phyloP scores from a whole-genome alignment of 2,113 vertebrate species.

The Aptenodytes patagonicus region DNA sequence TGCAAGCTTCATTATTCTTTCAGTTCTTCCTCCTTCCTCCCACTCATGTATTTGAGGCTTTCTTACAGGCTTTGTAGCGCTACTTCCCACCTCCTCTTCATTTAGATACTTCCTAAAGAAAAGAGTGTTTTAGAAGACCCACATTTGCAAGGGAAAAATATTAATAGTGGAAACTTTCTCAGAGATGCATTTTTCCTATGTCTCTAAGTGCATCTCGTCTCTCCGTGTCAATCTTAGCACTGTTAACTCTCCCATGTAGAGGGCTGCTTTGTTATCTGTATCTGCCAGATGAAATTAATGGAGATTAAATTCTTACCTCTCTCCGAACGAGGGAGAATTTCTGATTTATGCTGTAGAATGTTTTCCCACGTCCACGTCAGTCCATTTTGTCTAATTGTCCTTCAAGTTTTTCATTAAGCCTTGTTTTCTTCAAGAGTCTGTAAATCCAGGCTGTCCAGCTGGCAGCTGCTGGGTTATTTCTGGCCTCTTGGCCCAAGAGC shows the following conservation, averaged over 20 bases:
- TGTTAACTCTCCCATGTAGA: neutral
- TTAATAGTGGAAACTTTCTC: slow-evolving; percentile 43
- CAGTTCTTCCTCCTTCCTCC: slow-evolving; percentile 52
- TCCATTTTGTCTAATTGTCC: neutral
- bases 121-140: slow-evolving; percentile 16
- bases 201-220: slow-evolving; percentile 32
- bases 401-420: neutral
- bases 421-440: neutral
- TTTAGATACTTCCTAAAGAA: slow-evolving; percentile 40
- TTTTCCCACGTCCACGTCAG: neutral
- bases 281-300: neutral
- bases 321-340: neutral
- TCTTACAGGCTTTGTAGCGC: slow-evolving; percentile 43
- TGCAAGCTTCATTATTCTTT: slow-evolving; percentile 54
- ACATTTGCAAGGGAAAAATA: slow-evolving; percentile 51
- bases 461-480: neutral
- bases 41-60: slow-evolving; percentile 41
- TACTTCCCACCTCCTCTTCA: slow-evolving; percentile 43
- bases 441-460: neutral
- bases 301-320: neutral
- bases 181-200: neutral
- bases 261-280: neutral
- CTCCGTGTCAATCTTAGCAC: neutral
- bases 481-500: neutral
- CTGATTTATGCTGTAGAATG: neutral